Evolutionary conservation across 1,140 invertebrate species (phyloP), one percentile per base, ranked within the genome.

Genomic region (Saccostrea cuccullata): DNA sequence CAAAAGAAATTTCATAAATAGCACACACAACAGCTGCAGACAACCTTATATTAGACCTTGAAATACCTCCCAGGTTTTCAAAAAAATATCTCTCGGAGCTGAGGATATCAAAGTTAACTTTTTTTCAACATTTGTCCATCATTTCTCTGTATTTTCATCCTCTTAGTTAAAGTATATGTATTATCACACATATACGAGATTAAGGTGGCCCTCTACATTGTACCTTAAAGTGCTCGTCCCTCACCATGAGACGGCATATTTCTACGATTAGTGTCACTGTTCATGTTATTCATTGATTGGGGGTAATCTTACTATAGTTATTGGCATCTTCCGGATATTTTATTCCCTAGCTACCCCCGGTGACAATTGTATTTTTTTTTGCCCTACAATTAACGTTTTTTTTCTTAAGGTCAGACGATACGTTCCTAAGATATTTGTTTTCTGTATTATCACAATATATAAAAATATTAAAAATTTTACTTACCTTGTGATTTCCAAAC

Each of bases 251-350:
- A 77, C 30, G 70, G 26, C 70, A 77, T 15, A 77, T 77, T 77
- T 77, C 70, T 26, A 13, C 70, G 70, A 77, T 77, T 77, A 77
- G 70, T 77, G 70, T 77, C 70, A 77, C 12, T 5, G 23, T 36
- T 36, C 26, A 6, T 30, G 36, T 36, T 5, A 11, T 36, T 36
- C 26, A 6, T 30, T 77, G 70, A 77, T 13, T 23, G 70, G 2
- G 30, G 26, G 11, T 77, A 77, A 77, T 30, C 70, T 26, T n/a
- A 17, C 26, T 77, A 12, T 73, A 26, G 70, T 17, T 36, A 73
- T 73, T 73, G 67, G 30, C 12, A 77, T 15, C 23, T 26, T 30
- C 70, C 15, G 30, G 11, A 36, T 26, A 30, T 30, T 77, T 77
- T 26, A 15, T 77, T 26, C 30, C 70, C 70, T 30, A 77, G 9